Base-by-base conservation (phyloP, 2,797 vertebrate genomes). In the Euthynnus affinis region DNA sequence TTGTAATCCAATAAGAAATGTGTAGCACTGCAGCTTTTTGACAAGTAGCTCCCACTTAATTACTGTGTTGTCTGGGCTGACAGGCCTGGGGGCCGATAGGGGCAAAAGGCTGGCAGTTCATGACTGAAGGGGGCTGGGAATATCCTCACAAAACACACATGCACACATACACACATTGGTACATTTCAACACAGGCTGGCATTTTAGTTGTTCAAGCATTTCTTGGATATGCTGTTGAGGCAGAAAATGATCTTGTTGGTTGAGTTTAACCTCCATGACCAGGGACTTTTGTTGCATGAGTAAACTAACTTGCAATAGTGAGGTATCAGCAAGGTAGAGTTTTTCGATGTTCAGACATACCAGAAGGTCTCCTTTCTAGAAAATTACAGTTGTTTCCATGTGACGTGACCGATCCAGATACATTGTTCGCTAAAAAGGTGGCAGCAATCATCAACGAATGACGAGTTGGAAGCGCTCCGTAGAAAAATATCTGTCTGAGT, bases 1-100 rank as follows among this genome's bases (percentile, higher is more conserved):
- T 91, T 95, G 95, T 95, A 95, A 96, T 95, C 94, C 92, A 95
- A 94, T 95, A 94, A 95, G 93, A 95, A 92, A 95, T 95, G 94
- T 96, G 93, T 95, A 83, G 94, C 91, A 53, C 71, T 77, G 83
- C 81, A 88, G 88, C 88, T 87, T 93, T 87, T 88, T 92, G 91
- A 94, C 93, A 90, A 91, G 92, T 80, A 87, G 88, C 86, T 84
- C 86, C 88, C 94, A 95, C 92, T 95, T 95, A 95, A 96, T 95
- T 95, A 95, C 89, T 84, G 53, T 59, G 90, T 90, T 90, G 91
- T 86, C 78, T 66, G 83, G 81, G 73, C 80, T 93, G 95, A 94
- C 89, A 93, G 85, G 78, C 74, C 82, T 81, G 78, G 83, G 78
- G 90, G 87, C 51, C 74, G 72, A 91, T 94, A 88, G 91, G 85